These are phyloP conservation scores for Myopa tessellatipennis DNA, from an alignment of 2,888 invertebrate genomes.

Conservation along the genomic window DNA sequence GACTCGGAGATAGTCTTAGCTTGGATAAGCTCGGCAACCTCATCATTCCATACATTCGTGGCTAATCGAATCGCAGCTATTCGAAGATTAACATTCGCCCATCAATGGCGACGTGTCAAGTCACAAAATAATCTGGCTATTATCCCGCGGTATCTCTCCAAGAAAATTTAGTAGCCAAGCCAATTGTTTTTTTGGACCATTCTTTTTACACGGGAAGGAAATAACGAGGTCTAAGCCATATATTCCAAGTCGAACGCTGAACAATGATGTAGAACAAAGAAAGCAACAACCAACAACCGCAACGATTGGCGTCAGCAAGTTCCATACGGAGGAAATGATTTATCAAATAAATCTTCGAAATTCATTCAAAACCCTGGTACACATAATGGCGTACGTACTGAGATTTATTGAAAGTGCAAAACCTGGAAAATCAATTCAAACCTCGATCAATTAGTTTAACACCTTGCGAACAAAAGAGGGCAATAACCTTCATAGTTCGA, in stretches of 20 bases:
- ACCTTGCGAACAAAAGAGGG: neutral
- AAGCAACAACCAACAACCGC: neutral
- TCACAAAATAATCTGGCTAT: neutral
- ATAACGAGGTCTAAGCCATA: constrained; percentile 38
- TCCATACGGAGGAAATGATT: too few relatives aligned
- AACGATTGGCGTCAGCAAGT: neutral
- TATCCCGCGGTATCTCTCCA: neutral
- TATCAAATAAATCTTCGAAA: too few relatives aligned
- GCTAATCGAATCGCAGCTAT: neutral
- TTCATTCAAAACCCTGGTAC: too few relatives aligned
- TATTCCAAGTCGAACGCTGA: neutral
- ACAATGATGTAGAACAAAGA: neutral
- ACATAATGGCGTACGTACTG: too few relatives aligned
- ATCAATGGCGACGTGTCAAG: neutral
- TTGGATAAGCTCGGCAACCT: too few relatives aligned
- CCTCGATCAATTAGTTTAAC: neutral
- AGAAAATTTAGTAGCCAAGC: neutral
- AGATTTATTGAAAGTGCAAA: too few relatives aligned
- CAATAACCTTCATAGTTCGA: neutral
- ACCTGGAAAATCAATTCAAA: too few relatives aligned
- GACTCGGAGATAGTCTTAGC: too few relatives aligned
- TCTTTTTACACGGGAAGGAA: neutral
- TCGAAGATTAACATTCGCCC: too few relatives aligned
- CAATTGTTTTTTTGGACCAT: neutral
- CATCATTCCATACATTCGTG: too few relatives aligned